Percentiles rank a stretch among this genome's conserved stretches.
phyloP scores from a whole-genome alignment of 2,888 invertebrate species.

The Sarcophaga caerulescens region DNA sequence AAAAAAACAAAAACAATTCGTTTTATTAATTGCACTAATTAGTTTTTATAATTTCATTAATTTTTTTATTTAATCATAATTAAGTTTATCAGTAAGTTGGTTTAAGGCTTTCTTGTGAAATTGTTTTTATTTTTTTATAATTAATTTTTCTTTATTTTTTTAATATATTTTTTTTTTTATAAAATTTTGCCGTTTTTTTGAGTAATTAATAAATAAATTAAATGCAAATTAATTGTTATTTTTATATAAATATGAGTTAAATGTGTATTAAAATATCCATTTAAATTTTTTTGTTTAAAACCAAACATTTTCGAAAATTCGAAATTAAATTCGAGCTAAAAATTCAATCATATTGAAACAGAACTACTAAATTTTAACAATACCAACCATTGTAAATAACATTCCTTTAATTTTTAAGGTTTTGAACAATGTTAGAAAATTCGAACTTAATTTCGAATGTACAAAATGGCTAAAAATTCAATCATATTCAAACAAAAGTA shows the following conservation, averaged over 20 bases:
- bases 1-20: slow-evolving; percentile 49
- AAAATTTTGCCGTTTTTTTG: slow-evolving; percentile 30
- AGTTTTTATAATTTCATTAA: slow-evolving; percentile 39
- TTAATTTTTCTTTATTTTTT: slow-evolving; percentile 31
- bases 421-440: background rate
- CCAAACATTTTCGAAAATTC: background rate
- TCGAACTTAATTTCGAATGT: background rate
- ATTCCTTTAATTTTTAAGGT: background rate
- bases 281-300: background rate
- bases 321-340: background rate
- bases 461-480: background rate
- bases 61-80: slow-evolving; percentile 29
- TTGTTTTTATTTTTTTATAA: slow-evolving; percentile 35
- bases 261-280: background rate
- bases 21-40: slow-evolving; percentile 65
- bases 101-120: slow-evolving; percentile 69
- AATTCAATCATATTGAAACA: background rate
- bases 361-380: background rate
- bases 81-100: slow-evolving; percentile 62
- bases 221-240: slow-evolving; percentile 66
- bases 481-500: no score
- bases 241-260: background rate
- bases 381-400: background rate
- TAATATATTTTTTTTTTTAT: background rate
- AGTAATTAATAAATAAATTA: slow-evolving; percentile 41